Evolutionary conservation across 2,797 vertebrate species (phyloP).

Genomic region (Aeoliscus strigatus): DNA sequence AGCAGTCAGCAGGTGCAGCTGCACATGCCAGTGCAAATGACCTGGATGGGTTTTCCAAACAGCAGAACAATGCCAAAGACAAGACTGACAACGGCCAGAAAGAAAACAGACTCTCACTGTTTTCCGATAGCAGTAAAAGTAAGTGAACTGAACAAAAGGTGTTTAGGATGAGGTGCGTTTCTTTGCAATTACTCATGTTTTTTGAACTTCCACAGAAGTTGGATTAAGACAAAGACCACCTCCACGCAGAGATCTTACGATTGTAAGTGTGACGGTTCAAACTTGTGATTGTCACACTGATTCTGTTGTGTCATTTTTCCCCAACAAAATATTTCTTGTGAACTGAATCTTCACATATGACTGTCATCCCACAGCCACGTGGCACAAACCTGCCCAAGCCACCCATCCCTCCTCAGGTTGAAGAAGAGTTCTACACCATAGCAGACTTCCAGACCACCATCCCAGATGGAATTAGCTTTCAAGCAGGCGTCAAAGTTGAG

Average conservation of each 20-base stretch:
- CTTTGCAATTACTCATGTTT: neutral
- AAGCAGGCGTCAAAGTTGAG: constrained; percentile 95
- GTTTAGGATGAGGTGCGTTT: too few species aligned
- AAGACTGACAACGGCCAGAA: constrained; percentile 74
- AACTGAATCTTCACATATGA: neutral
- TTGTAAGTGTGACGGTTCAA: constrained; percentile 77
- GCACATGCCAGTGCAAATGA: constrained; percentile 82
- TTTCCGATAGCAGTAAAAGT: constrained; percentile 69
- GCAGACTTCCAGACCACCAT: constrained; percentile 98
- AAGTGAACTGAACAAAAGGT: constrained; percentile 4
- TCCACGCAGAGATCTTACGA: constrained; percentile 94
- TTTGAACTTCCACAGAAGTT: constrained; percentile 73
- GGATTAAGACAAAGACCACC: constrained; percentile 91
- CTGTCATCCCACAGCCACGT: constrained; percentile 77
- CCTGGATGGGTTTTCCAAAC: constrained; percentile 82
- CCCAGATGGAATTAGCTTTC: constrained; percentile 97
- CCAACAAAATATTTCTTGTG: neutral
- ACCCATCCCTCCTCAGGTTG: constrained; percentile 90
- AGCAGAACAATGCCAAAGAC: constrained; percentile 64
- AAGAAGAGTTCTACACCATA: constrained; percentile 97
- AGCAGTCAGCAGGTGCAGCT: constrained; percentile 76
- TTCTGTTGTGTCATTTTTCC: too few species aligned
- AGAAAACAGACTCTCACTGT: constrained; percentile 73
- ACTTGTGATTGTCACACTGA: neutral
- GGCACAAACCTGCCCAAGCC: constrained; percentile 92